Evolutionary conservation across 2,888 invertebrate species (phyloP).

Genomic region (Hyppa rectilinea): DNA sequence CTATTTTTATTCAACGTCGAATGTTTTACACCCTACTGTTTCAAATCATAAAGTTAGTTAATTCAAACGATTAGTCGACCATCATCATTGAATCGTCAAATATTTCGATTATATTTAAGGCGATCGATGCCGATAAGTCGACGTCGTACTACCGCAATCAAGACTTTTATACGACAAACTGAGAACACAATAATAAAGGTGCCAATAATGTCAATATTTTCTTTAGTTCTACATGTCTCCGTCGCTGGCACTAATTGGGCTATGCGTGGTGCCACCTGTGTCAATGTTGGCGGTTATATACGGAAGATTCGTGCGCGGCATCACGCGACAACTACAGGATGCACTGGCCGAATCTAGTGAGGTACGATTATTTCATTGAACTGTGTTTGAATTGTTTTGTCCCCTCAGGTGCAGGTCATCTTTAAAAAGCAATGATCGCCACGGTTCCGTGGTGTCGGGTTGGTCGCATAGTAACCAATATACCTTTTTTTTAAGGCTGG

Average conservation of each 20-base stretch:
- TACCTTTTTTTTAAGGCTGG: too few species aligned
- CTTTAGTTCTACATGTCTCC: constrained; percentile 97
- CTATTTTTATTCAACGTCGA: background rate
- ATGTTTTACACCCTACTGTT: background rate
- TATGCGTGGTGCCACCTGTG: constrained; percentile 97
- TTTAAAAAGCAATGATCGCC: background rate
- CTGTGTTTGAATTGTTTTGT: background rate
- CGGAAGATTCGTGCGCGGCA: constrained; percentile 95
- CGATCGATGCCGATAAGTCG: background rate
- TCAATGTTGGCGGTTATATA: constrained; percentile 95
- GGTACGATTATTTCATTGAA: constrained; percentile 67
- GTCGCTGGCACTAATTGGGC: constrained; percentile 95
- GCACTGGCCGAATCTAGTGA: constrained; percentile 90
- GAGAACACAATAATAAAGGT: background rate
- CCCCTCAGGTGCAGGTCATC: background rate
- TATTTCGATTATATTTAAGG: background rate
- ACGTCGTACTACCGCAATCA: background rate
- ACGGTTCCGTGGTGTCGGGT: background rate
- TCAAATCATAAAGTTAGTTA: background rate
- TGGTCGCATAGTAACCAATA: background rate
- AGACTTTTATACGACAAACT: background rate
- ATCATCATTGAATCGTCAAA: background rate
- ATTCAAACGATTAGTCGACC: background rate
- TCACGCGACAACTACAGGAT: constrained; percentile 95
- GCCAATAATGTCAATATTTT: constrained; percentile 60